Evolutionary conservation across 2,888 invertebrate genomes (phyloP), one percentile per base, ranked within the genome.

Genomic region (Parnassius glacialis): DNA sequence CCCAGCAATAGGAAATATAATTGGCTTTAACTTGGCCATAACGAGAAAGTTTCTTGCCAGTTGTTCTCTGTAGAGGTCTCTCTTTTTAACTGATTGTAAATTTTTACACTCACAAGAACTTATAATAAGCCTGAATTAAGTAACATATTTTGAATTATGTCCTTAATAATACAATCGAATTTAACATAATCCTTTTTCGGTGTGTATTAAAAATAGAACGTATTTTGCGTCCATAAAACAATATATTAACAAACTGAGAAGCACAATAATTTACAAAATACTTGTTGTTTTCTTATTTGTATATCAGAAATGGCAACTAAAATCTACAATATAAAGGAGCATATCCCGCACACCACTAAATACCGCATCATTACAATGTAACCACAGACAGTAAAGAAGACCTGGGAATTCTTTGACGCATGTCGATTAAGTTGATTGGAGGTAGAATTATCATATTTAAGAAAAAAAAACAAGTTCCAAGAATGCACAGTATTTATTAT

Each of bases 361-460:
- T 16, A n/a, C 10, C 10, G 44, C 20, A 13, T 11, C 44, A 58
- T 61, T 59, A 66, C 64, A 57, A 59, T 59, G 65, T 64, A 54
- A 52, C 52, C 44, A 34, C 51, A 43, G 12, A 43, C 51, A 20
- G 50, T 59, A 44, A 58, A 55, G 62, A 45, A 59, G 45, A 58
- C 50, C 43, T 41, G 58, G 53, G 45, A 51, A 13, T 51, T 51
- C 62, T 58, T 62, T 62, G 58, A 51, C 62, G 58, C 16, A 51
- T 47, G 54, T 58, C 62, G 62, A 58, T 54, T 54, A 44, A 54
- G 44, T 51, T 53, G 41, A 57, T 48, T 48, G 16, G 51, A 55
- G 41, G 48, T 55, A 45, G 50, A 62, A 59, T 65, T 64, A 68
- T 64, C 61, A 62, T 58, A 62, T 51, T 44, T 43, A 65, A 62